These are phyloP conservation scores for Sweltsa coloradensis DNA, from an alignment of 1,140 invertebrate species.

Conservation along the genomic window DNA sequence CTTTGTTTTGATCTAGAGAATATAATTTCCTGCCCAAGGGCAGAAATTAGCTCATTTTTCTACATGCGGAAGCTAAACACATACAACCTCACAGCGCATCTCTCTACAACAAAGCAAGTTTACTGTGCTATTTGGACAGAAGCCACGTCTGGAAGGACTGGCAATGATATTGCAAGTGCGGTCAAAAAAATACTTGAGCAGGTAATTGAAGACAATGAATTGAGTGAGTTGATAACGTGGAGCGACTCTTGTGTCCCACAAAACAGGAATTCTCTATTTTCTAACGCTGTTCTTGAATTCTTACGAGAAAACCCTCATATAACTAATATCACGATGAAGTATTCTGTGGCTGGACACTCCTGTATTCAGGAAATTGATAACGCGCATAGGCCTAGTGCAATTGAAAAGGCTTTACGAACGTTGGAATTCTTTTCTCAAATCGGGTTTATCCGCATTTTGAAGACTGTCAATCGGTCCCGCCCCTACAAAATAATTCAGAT, in stretches of 20 bases:
- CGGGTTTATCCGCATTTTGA: background rate
- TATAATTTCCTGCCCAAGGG: too few relatives aligned
- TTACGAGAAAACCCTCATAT: slow-evolving; percentile 15
- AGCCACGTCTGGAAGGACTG: too few relatives aligned
- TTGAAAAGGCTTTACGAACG: slow-evolving; percentile 19
- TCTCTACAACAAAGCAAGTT: too few relatives aligned
- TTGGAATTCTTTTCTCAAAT: slow-evolving; percentile 18
- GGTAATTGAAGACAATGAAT: background rate
- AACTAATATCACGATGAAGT: slow-evolving; percentile 20
- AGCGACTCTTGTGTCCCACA: slow-evolving; percentile 21
- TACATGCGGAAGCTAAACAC: too few relatives aligned
- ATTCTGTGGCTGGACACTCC: slow-evolving; percentile 20
- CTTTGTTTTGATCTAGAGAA: too few relatives aligned
- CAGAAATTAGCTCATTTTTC: too few relatives aligned
- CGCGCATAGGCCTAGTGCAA: slow-evolving; percentile 19
- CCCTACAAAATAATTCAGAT: background rate
- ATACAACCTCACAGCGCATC: too few relatives aligned
- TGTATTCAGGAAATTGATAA: slow-evolving; percentile 20
- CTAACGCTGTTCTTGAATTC: slow-evolving; percentile 16
- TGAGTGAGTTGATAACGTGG: background rate
- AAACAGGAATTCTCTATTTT: slow-evolving; percentile 22
- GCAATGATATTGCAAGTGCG: too few relatives aligned
- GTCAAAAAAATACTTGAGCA: background rate
- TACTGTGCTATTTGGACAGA: too few relatives aligned
- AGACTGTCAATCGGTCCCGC: background rate